Evolutionary conservation across 2,113 vertebrate genomes (phyloP).

Genomic region (Dermatemys mawii): DNA sequence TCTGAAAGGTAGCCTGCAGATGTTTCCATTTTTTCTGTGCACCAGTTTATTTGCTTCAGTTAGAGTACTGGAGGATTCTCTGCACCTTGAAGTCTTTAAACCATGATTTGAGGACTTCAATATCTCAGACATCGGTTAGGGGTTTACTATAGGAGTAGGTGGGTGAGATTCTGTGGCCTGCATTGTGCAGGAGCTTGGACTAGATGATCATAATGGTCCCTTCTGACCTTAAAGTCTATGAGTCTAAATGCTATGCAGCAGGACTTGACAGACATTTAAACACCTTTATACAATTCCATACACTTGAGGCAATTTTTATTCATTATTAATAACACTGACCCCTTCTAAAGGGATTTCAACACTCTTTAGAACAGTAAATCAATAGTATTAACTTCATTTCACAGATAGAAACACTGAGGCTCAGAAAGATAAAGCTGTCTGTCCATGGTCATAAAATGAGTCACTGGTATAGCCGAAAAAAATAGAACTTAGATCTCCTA

Average conservation of each 20-base stretch:
- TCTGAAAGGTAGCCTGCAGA: neutral
- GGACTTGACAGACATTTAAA: neutral
- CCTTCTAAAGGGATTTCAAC: neutral
- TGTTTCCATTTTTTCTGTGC: neutral
- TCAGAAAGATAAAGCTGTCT: neutral
- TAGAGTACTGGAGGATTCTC: no score
- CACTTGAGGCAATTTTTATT: neutral
- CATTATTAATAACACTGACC: neutral
- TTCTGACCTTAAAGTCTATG: no score
- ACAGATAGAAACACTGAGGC: neutral
- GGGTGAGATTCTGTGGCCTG: no score
- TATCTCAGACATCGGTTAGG: no score
- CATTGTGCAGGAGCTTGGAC: no score
- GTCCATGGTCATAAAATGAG: neutral
- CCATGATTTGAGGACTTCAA: no score
- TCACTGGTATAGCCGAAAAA: neutral
- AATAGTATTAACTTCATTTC: neutral
- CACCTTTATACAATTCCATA: neutral
- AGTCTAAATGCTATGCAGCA: neutral
- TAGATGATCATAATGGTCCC: no score
- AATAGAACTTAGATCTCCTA: neutral
- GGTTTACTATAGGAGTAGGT: no score
- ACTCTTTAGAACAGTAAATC: neutral
- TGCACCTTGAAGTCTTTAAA: no score
- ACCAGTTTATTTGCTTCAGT: neutral